These are phyloP conservation scores for Agelastica alni DNA, from an alignment of 2,888 invertebrate genomes.

Conservation along the genomic window DNA sequence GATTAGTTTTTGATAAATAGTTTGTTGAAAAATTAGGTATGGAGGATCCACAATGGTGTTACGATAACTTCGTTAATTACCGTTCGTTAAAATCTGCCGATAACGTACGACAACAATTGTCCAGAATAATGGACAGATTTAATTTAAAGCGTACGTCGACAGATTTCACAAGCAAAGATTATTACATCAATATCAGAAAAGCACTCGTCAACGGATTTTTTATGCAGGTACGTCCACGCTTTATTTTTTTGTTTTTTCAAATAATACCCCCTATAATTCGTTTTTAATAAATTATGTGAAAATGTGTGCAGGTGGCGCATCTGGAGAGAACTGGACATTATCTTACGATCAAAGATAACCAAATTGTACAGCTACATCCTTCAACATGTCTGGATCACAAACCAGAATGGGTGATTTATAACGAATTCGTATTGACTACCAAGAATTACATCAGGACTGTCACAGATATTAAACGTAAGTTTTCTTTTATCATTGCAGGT, in stretches of 20 bases:
- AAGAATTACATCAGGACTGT: constrained; percentile 99
- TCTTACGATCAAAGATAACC: constrained; percentile 98
- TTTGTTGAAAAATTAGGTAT: no score
- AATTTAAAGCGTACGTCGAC: constrained; percentile 92
- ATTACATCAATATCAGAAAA: constrained; percentile 98
- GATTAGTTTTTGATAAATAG: no score
- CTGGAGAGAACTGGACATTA: constrained; percentile 97
- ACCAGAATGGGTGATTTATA: constrained; percentile 99
- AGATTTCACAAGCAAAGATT: constrained; percentile 97
- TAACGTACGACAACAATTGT: constrained; percentile 95
- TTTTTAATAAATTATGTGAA: no score
- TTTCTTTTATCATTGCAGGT: no score
- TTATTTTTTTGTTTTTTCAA: constrained; percentile 13
- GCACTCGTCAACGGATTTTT: constrained; percentile 98
- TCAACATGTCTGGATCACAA: constrained; percentile 99
- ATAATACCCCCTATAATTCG: no score
- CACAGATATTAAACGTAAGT: constrained; percentile 97
- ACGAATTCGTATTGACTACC: constrained; percentile 98
- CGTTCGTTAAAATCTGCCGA: constrained; percentile 97
- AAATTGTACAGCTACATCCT: constrained; percentile 97
- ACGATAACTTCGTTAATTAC: constrained; percentile 99
- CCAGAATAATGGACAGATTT: constrained; percentile 98
- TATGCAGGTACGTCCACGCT: constrained; percentile 83
- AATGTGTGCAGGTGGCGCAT: constrained; percentile 91
- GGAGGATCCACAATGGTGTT: constrained; percentile 99